phyloP scores from a whole-genome alignment of 2,797 vertebrate species.

The Fratercula arctica region DNA sequence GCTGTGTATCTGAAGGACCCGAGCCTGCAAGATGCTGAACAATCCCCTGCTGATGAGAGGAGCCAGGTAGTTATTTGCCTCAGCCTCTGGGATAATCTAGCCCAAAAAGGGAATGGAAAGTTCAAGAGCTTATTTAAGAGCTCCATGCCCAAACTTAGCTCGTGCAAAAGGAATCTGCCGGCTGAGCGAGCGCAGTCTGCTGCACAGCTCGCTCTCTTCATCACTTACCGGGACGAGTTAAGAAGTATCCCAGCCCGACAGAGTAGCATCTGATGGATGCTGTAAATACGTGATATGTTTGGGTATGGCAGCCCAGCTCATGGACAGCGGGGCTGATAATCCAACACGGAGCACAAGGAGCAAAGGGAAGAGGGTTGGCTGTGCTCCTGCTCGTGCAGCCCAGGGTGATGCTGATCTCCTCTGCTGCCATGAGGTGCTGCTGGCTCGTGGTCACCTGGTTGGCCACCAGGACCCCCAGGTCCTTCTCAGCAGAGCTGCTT shows the following conservation, averaged over 20 bases:
- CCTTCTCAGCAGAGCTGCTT: background rate
- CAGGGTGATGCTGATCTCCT: background rate
- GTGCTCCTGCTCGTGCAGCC: background rate
- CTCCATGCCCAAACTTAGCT: slow-evolving; percentile 62
- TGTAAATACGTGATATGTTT: background rate
- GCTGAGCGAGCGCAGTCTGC: background rate
- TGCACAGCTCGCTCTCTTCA: background rate
- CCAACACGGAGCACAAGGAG: background rate
- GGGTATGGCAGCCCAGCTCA: background rate
- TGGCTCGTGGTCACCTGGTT: background rate
- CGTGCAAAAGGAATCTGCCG: slow-evolving; percentile 57
- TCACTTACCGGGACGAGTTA: background rate
- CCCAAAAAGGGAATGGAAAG: slow-evolving; percentile 70
- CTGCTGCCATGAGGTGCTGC: background rate
- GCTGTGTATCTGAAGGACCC: background rate
- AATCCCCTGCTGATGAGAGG: background rate
- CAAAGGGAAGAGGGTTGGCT: background rate
- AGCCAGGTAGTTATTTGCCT: slow-evolving; percentile 51
- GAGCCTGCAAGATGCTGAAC: slow-evolving; percentile 6
- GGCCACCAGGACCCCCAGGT: background rate
- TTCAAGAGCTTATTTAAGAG: slow-evolving; percentile 61
- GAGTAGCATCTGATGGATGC: background rate
- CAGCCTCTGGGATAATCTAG: slow-evolving; percentile 3
- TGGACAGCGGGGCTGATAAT: background rate
- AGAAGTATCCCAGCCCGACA: background rate